Evolutionary conservation across 2,113 vertebrate species (phyloP), one percentile per base, ranked within the genome.

Genomic region (Cynoglossus semilaevis): DNA sequence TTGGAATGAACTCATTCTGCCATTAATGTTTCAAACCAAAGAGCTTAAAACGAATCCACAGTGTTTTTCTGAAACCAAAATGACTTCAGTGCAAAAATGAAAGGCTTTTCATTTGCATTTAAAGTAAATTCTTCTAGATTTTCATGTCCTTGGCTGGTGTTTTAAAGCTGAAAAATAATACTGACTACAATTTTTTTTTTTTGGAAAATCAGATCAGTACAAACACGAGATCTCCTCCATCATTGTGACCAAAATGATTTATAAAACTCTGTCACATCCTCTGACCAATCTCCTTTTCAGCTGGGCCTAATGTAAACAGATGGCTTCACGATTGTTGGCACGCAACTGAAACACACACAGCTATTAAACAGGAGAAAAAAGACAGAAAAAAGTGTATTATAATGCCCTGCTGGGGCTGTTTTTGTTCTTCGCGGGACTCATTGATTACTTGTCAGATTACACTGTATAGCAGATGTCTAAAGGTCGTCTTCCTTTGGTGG

Each of bases 221-320:
- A 71, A 66, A 67, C 63, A 69, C 73, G 68, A 76, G 69, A 63
- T 77, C 58, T 59, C 65, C 36, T 55, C 68, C 63, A 72, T 56
- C 45, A 72, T 77, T 66, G 34, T 38, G 17, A 11, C 59, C 47
- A 77, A 72, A 82, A 58, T 85, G 82, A 87, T 88, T 90, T 80
- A 76, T 82, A 82, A 52, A 80, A 70, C 45, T 54, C 59, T 50
- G 72, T 82, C 78, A 65, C 68, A 85, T 40, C 53, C 72, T 73
- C 57, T 48, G 72, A 74, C 70, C 57, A 29, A 29, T 29, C 22
- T 29, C 3, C 22, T 29, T 29, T 29, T 29, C 22, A 29, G 22
- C 22, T 29, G 43, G 29, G 67, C 48, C 79, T 81, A 82, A 83
- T 83, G 86, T 81, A 80, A 82, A 70, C 74, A 77, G 74, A 83